Conservation (phyloP, 2,797 vertebrate species). For the Gobionotothen gibberifrons region DNA sequence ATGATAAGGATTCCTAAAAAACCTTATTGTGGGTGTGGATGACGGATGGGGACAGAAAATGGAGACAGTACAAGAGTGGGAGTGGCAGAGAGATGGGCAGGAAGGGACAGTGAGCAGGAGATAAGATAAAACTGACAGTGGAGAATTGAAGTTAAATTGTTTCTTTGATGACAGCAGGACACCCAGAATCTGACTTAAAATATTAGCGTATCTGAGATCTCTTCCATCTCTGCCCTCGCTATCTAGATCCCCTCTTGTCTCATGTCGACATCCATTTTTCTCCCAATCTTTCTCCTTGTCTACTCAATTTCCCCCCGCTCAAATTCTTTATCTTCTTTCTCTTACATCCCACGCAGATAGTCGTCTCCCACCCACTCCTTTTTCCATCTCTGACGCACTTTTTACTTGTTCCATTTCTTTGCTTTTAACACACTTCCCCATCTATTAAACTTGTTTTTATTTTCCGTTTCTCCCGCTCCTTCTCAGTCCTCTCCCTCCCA, state of each 20-base stretch:
- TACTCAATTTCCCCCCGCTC: slow-evolving; percentile 4
- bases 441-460: slow-evolving; percentile 30
- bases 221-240: slow-evolving; percentile 45
- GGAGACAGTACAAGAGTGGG: background rate
- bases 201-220: slow-evolving; percentile 45
- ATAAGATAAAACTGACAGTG: slow-evolving; percentile 55
- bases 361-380: background rate
- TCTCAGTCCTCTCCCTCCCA: background rate
- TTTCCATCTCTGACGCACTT: slow-evolving; percentile 44
- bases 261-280: slow-evolving; percentile 47
- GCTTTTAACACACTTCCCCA: slow-evolving; percentile 25
- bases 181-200: slow-evolving; percentile 49
- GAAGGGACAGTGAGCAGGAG: slow-evolving; percentile 2
- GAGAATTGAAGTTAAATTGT: slow-evolving; percentile 68
- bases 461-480: slow-evolving; percentile 26
- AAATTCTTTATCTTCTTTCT: background rate
- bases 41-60: background rate
- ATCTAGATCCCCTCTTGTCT: slow-evolving; percentile 32
- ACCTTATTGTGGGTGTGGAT: slow-evolving; percentile 1
- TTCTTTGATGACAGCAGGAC: slow-evolving; percentile 61
- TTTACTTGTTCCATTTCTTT: slow-evolving; percentile 33
- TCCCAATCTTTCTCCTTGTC: slow-evolving; percentile 47
- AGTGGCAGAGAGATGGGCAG: slow-evolving; percentile 1
- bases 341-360: slow-evolving; percentile 51
- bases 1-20: slow-evolving; percentile 34